These are phyloP conservation scores for Cryptus viduatorius DNA, from an alignment of 2,888 invertebrate genomes.

Conservation along the genomic window DNA sequence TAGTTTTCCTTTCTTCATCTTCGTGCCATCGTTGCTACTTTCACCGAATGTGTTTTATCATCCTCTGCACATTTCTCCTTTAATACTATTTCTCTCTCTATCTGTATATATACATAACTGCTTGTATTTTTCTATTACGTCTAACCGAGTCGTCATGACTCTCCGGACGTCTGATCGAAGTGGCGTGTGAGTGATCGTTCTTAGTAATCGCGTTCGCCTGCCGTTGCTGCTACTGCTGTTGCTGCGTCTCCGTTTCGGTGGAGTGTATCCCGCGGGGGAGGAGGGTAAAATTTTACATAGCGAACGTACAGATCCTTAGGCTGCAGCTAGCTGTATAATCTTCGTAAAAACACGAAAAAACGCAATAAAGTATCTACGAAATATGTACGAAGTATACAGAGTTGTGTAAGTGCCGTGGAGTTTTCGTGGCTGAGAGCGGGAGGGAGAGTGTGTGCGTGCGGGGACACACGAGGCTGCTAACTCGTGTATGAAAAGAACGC, in stretches of 20 bases:
- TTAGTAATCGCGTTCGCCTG: conserved; percentile 32
- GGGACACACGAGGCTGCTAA: conserved; percentile 1
- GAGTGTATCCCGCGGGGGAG: conserved; percentile 4
- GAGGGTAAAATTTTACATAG: neutral
- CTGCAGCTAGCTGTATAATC: neutral
- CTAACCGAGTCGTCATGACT: conserved; percentile 41
- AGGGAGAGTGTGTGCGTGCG: conserved; percentile 17
- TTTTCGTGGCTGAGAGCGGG: conserved; percentile 37
- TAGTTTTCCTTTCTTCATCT: conserved; percentile 34
- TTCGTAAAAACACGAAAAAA: conserved; percentile 6
- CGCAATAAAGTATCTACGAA: no score
- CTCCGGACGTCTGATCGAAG: conserved; percentile 49
- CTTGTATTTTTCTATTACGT: conserved; percentile 49
- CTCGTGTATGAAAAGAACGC: conserved; percentile 7
- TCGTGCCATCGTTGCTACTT: conserved; percentile 21
- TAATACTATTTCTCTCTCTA: neutral
- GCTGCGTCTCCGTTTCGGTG: neutral
- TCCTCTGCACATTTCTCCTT: neutral
- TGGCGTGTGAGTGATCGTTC: conserved; percentile 57
- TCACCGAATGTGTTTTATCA: conserved; percentile 33
- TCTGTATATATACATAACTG: neutral
- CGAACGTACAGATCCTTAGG: neutral
- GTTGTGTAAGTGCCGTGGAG: conserved; percentile 10
- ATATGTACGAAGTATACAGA: neutral
- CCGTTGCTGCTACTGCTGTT: neutral